phyloP scores from a whole-genome alignment of 2,797 vertebrate species.

The Ctenochaetus hawaiiensis region DNA sequence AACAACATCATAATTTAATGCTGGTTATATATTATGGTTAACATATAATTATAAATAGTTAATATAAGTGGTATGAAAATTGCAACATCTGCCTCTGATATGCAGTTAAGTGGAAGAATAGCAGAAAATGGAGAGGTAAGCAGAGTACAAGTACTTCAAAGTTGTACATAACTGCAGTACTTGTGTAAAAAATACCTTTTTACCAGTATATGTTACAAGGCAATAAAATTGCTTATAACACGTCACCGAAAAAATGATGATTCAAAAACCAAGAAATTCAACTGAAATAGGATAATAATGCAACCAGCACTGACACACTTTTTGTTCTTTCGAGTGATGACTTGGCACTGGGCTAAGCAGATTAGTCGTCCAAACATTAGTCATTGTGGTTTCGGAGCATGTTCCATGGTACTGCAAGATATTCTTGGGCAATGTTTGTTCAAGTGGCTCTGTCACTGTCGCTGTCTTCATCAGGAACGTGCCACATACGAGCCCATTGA shows the following conservation, averaged over 20 bases:
- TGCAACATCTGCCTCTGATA: not conserved
- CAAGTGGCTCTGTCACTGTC: not conserved
- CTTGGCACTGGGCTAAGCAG: too few species aligned
- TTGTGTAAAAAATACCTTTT: not conserved
- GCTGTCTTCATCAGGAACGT: conserved; percentile 2
- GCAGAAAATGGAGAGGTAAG: not conserved
- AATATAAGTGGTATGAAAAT: not conserved
- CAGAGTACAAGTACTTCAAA: not conserved
- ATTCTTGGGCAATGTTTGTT: not conserved
- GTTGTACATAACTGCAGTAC: not conserved
- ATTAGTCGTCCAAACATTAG: not conserved
- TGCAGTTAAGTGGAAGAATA: not conserved
- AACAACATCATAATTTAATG: too few species aligned
- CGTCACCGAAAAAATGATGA: not conserved
- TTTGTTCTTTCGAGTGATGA: not conserved
- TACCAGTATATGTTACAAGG: not conserved
- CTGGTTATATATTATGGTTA: not conserved
- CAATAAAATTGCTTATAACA: not conserved
- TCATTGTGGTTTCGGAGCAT: conserved; percentile 1
- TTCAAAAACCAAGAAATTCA: not conserved
- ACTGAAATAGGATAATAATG: not conserved
- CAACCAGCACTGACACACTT: not conserved
- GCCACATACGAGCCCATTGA: not conserved
- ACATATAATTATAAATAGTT: not conserved
- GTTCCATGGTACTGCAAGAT: not conserved